Evolutionary conservation across 2,113 vertebrate genomes (phyloP).

Genomic region (Phrynosoma blainvillii): DNA sequence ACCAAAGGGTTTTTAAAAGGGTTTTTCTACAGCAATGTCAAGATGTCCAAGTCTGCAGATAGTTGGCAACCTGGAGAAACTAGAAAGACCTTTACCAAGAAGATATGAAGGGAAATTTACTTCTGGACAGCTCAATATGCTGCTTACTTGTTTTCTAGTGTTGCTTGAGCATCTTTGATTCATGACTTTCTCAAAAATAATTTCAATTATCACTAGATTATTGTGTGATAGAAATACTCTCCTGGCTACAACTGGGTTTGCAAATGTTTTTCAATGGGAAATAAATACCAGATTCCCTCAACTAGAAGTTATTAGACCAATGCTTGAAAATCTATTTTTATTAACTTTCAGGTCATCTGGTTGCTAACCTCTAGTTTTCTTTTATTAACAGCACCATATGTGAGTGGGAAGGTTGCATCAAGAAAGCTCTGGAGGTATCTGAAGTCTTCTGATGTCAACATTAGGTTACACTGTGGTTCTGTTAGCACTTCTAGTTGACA

Average conservation of each 20-base stretch:
- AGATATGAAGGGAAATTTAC: slow-evolving; percentile 16
- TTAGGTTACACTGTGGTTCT: slow-evolving; percentile 8
- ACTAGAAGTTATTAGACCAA: background rate
- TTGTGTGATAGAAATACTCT: background rate
- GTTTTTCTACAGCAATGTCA: background rate
- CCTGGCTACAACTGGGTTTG: background rate
- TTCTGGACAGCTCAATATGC: background rate
- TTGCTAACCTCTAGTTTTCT: slow-evolving; percentile 31
- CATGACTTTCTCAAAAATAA: background rate
- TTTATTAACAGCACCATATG: slow-evolving; percentile 18
- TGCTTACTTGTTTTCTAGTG: background rate
- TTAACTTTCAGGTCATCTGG: background rate
- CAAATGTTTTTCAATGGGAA: slow-evolving; percentile 1
- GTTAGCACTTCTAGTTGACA: slow-evolving; percentile 12
- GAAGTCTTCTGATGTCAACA: slow-evolving; percentile 34
- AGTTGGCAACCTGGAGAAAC: background rate
- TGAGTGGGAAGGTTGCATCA: slow-evolving; percentile 12
- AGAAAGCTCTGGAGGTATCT: background rate
- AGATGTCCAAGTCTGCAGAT: slow-evolving; percentile 20
- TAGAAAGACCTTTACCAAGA: background rate
- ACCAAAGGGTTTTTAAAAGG: background rate
- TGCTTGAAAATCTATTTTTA: slow-evolving; percentile 20
- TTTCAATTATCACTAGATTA: background rate
- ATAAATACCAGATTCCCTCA: slow-evolving; percentile 36
- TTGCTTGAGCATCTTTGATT: slow-evolving; percentile 4